Conservation (phyloP, 2,888 invertebrate genomes). For the Brachylomia viminalis region DNA sequence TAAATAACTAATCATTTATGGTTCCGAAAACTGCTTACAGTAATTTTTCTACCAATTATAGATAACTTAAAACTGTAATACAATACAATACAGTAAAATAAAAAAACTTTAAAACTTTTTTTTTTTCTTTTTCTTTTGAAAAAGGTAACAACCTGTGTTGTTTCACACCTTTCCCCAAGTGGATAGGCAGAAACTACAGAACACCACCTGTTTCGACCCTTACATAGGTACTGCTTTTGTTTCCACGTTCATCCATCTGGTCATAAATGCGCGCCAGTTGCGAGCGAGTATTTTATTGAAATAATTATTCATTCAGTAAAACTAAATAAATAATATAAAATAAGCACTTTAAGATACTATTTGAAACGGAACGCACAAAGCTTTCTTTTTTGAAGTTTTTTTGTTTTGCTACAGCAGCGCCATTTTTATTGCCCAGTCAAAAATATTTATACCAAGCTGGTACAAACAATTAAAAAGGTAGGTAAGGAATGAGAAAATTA, state of each 20-base stretch:
- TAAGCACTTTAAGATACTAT: not conserved
- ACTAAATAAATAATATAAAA: not conserved
- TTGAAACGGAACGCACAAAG: constrained; percentile 50
- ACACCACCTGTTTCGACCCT: not conserved
- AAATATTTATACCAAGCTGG: constrained; percentile 45
- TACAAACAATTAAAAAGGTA: constrained; percentile 13
- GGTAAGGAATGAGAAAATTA: not conserved
- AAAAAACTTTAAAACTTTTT: no score
- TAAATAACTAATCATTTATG: not conserved
- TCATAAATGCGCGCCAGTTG: not conserved
- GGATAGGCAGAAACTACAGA: not conserved
- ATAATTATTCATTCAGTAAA: not conserved
- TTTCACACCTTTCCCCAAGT: no score
- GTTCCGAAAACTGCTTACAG: not conserved
- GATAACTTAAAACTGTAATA: no score
- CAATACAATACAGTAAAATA: no score
- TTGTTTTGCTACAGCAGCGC: constrained; percentile 63
- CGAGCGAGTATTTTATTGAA: not conserved
- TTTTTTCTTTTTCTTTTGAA: no score
- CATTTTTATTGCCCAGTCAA: constrained; percentile 41
- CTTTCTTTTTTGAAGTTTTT: constrained; percentile 52
- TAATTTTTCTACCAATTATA: not conserved
- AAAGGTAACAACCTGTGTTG: no score
- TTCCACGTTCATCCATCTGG: not conserved
- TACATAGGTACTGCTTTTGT: no score